These are phyloP conservation scores for Salminus brasiliensis DNA, from an alignment of 2,113 vertebrate genomes.

Conservation along the genomic window DNA sequence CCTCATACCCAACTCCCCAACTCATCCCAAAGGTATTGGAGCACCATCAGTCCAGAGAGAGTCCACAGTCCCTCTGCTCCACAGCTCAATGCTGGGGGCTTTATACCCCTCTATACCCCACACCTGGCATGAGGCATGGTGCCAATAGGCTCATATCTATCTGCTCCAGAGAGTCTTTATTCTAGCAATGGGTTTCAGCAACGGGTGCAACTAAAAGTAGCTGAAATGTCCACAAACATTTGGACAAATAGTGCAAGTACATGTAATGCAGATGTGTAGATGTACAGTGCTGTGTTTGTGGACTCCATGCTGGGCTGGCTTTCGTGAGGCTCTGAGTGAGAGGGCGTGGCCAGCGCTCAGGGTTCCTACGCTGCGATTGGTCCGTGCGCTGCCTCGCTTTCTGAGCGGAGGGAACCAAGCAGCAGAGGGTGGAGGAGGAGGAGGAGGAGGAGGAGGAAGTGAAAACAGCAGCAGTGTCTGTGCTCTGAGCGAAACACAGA, in stretches of 20 bases:
- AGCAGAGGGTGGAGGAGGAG: slow-evolving; percentile 73
- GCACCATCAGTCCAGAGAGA: no score
- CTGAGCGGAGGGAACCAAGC: slow-evolving; percentile 53
- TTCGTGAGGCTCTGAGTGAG: neutral
- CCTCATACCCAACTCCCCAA: no score
- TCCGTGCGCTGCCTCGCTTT: slow-evolving; percentile 47
- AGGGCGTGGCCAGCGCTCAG: slow-evolving; percentile 13
- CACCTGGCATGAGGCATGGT: no score
- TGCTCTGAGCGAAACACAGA: slow-evolving; percentile 51
- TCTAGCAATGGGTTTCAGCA: no score
- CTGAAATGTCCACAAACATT: no score
- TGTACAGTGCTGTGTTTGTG: neutral
- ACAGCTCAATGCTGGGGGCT: no score
- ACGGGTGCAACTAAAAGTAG: no score
- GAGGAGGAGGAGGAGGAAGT: slow-evolving; percentile 80
- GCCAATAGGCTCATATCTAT: no score
- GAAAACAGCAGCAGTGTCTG: slow-evolving; percentile 67
- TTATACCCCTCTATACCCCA: no score
- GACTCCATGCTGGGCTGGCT: neutral
- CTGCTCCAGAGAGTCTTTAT: no score
- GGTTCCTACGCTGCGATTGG: slow-evolving; percentile 56
- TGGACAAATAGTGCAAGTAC: neutral
- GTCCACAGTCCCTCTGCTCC: no score
- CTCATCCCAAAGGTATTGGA: no score
- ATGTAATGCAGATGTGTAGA: neutral